These are phyloP conservation scores for Anhinga anhinga DNA, from an alignment of 2,113 vertebrate genomes.

Conservation along the genomic window DNA sequence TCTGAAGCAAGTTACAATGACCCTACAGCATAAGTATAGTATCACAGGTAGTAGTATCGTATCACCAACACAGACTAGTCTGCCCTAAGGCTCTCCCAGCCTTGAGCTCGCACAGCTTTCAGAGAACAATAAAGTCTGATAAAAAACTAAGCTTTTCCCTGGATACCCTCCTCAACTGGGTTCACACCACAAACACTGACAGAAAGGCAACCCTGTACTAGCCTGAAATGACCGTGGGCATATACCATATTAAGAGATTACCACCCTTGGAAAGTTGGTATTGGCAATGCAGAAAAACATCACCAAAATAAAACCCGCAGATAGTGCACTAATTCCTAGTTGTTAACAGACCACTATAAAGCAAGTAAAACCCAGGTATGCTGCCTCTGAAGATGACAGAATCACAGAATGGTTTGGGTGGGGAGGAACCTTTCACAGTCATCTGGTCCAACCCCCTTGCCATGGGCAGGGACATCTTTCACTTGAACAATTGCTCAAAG, in stretches of 20 bases:
- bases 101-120: neutral
- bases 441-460: fast-evolving
- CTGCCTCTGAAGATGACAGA: neutral
- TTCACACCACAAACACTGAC: neutral
- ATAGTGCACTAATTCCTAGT: fast-evolving
- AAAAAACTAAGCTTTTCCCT: neutral
- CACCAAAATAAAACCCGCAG: neutral
- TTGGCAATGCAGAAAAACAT: neutral
- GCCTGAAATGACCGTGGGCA: neutral
- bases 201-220: neutral
- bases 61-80: neutral
- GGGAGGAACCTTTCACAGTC: neutral
- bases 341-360: neutral
- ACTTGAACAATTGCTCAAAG: neutral
- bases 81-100: neutral
- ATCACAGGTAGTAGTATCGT: too few relatives aligned
- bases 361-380: neutral
- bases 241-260: neutral
- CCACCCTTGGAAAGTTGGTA: fast-evolving
- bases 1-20: neutral
- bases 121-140: neutral
- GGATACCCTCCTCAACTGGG: neutral
- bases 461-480: too few relatives aligned
- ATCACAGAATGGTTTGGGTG: neutral
- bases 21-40: fast-evolving